Percentiles rank a stretch among this genome's conserved stretches.
Conservation (phyloP, 2,797 vertebrate genomes). For the Phrynocephalus vlangalii region DNA sequence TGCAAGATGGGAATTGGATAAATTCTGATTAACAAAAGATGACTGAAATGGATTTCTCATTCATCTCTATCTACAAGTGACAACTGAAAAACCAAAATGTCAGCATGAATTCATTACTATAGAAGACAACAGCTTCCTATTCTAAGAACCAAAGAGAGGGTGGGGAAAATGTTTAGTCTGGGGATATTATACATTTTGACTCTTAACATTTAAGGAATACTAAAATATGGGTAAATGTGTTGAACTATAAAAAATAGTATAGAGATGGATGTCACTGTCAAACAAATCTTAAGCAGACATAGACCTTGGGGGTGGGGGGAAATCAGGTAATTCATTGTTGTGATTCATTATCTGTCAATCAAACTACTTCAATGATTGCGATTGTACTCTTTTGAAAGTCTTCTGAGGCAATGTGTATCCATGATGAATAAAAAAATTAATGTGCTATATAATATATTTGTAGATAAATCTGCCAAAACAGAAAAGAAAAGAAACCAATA, state of each 20-base stretch:
- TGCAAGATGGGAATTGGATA: background rate
- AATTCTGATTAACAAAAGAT: background rate
- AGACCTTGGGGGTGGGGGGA: conserved; percentile 27
- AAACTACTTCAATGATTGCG: conserved; percentile 49
- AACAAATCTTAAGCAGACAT: conserved; percentile 46
- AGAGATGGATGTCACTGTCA: conserved; percentile 43
- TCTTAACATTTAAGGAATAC: conserved; percentile 28
- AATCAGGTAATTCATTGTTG: conserved; percentile 46
- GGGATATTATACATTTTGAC: conserved; percentile 39
- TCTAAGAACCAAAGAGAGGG: conserved; percentile 44
- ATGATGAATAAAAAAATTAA: conserved; percentile 39
- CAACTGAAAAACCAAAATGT: conserved; percentile 35
- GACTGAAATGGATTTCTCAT: background rate
- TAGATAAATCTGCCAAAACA: background rate
- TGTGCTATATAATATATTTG: background rate
- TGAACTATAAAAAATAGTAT: conserved; percentile 36
- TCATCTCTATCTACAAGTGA: conserved; percentile 2
- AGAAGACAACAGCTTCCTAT: conserved; percentile 24
- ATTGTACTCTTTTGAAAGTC: conserved; percentile 33
- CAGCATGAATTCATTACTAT: conserved; percentile 39
- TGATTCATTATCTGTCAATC: conserved; percentile 52
- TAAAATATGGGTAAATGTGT: conserved; percentile 45
- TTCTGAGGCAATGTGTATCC: conserved; percentile 8
- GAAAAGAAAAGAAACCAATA: background rate
- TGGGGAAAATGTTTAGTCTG: conserved; percentile 20